phyloP scores from a whole-genome alignment of 2,113 vertebrate species.

The Corythoichthys haematopterus region DNA sequence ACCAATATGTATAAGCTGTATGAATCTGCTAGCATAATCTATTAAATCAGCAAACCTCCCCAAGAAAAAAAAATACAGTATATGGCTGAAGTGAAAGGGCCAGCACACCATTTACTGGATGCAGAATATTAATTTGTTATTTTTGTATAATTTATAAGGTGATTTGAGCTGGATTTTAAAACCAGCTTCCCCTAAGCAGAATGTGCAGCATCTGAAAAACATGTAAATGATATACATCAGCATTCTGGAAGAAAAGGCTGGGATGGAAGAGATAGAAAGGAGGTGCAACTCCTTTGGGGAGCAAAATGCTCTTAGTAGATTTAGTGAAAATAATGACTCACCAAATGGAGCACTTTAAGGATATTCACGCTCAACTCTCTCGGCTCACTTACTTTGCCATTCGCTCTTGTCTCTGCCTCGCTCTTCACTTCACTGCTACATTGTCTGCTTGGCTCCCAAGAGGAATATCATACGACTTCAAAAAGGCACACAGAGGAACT shows the following conservation, averaged over 20 bases:
- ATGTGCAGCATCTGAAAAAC: constrained; percentile 26
- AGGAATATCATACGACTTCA: constrained; percentile 47
- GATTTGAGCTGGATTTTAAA: constrained; percentile 24
- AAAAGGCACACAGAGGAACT: constrained; percentile 32
- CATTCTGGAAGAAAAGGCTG: constrained; percentile 28
- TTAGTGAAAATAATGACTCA: constrained; percentile 75
- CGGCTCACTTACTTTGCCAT: constrained; percentile 47
- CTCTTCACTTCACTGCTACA: constrained; percentile 43
- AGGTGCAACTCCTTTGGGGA: constrained; percentile 58
- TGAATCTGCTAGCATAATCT: constrained; percentile 39
- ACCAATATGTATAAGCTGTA: constrained; percentile 35
- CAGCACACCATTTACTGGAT: constrained; percentile 20
- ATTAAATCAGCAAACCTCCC: constrained; percentile 43
- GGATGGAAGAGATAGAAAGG: constrained; percentile 23
- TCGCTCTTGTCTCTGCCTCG: constrained; percentile 37
- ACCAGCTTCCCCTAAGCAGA: constrained; percentile 16
- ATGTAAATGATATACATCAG: constrained; percentile 45
- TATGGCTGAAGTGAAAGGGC: constrained; percentile 13
- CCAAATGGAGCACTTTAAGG: constrained; percentile 73
- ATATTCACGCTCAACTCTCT: constrained; percentile 72
- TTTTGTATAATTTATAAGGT: constrained; percentile 31
- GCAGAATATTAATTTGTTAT: constrained; percentile 20
- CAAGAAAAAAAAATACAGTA: constrained; percentile 16
- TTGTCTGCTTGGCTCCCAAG: constrained; percentile 56
- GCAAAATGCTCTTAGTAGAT: constrained; percentile 69